phyloP scores from a whole-genome alignment of 2,888 invertebrate species.

The Volucella inanis region DNA sequence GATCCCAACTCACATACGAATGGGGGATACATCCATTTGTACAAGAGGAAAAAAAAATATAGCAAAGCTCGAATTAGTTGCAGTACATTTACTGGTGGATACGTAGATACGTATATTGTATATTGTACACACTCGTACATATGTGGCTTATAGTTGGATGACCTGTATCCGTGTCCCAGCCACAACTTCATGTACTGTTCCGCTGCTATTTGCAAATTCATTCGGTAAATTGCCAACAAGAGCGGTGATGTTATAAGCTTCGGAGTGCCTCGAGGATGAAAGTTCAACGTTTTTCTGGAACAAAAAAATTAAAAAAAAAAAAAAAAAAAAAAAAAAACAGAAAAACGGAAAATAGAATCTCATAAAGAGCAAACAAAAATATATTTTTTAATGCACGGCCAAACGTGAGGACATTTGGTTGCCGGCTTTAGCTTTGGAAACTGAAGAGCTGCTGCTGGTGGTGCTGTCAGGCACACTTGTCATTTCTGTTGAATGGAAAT shows the following conservation, averaged over 20 bases:
- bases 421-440: slow-evolving; percentile 1
- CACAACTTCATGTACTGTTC: slow-evolving; percentile 13
- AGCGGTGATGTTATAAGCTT: slow-evolving; percentile 59
- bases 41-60: slow-evolving; percentile 10
- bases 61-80: not conserved
- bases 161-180: slow-evolving; percentile 55
- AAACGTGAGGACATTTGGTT: slow-evolving; percentile 66
- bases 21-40: not conserved
- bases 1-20: too few relatives aligned
- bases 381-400: slow-evolving; percentile 49
- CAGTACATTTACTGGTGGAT: too few relatives aligned
- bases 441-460: slow-evolving; percentile 19
- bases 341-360: not conserved
- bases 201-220: slow-evolving; percentile 49
- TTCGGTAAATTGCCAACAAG: slow-evolving; percentile 66
- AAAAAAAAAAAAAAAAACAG: slow-evolving; percentile 30
- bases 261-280: slow-evolving; percentile 37
- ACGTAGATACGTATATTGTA: slow-evolving; percentile 8
- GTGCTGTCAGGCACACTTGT: slow-evolving; percentile 39
- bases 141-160: slow-evolving; percentile 54
- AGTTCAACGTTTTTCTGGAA: slow-evolving; percentile 53
- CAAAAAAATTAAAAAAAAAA: slow-evolving; percentile 31
- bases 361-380: slow-evolving; percentile 36
- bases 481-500: slow-evolving; percentile 38
- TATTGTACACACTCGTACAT: slow-evolving; percentile 22